A percentile compares a stretch with the other conserved stretches of the same genome.
Evolutionary conservation across 2,113 vertebrate genomes (phyloP).

Genomic region (Shinisaurus crocodilurus): DNA sequence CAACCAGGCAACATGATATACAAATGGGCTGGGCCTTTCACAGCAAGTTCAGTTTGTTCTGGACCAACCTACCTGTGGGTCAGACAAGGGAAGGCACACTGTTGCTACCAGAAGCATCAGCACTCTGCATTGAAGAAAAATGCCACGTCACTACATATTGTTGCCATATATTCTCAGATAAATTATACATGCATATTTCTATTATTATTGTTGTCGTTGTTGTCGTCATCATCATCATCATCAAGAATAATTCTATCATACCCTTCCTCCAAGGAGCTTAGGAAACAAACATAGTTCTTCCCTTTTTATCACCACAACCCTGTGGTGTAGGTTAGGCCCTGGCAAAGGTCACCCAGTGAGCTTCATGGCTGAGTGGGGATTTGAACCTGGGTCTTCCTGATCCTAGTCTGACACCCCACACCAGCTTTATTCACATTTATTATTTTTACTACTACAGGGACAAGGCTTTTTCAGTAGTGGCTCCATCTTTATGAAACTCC

Average conservation of each 20-base stretch:
- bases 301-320: neutral
- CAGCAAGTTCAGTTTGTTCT: neutral
- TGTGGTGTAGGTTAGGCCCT: neutral
- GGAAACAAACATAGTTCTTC: neutral
- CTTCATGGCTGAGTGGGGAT: neutral
- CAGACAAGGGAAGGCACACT: conserved; percentile 82
- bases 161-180: neutral
- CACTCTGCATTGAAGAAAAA: conserved; percentile 71
- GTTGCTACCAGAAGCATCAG: conserved; percentile 84
- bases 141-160: neutral
- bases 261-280: neutral
- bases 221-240: no score
- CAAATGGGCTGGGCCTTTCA: neutral
- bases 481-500: neutral
- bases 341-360: neutral
- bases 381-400: neutral
- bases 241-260: neutral
- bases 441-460: neutral
- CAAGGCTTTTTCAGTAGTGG: neutral
- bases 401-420: neutral
- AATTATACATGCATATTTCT: neutral
- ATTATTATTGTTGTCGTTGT: neutral
- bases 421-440: neutral
- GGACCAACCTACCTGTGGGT: conserved; percentile 82
- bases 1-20: neutral